Evolutionary conservation across 1,140 invertebrate species (phyloP), one percentile per base, ranked within the genome.

Genomic region (Dreissena polymorpha): DNA sequence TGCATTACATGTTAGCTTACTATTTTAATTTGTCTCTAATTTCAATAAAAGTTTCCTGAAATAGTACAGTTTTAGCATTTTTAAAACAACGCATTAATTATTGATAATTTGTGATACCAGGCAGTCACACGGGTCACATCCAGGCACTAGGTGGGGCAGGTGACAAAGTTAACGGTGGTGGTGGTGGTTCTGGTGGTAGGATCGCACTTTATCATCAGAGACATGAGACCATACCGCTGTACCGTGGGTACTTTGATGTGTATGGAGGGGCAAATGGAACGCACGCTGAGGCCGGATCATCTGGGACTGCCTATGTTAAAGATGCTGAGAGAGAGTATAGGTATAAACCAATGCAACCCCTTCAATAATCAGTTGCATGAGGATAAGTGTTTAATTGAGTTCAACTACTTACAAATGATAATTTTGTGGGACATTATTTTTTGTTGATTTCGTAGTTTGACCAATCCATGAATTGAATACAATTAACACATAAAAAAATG

Each of bases 121-220:
- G 89, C 53, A 88, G 89, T 74, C 89, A 90, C 82, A 90, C 89
- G 23, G 89, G 89, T 50, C 86, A 87, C 16, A 87, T 90, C 18
- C 81, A 87, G 67, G 81, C 88, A 18, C 57, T 87, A 29, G 89
- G 89, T 68, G 89, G 89, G 23, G 27, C 65, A 13, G 88, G 84
- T n/a, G 88, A 88, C 49, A 25, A 74, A 0, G 63, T 57, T 2
- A 77, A 73, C 13, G 84, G 86, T 39, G 86, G 88, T 51, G 86
- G 88, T 60, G 85, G 89, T 77, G 89, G 89, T 65, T 75, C 89
- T 39, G 90, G 90, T 23, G 90, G 89, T 21, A 81, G 89, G 23
- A 86, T 90, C 57, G 88, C 88, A n/a, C 81, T 90, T 1, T 90
- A 89, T 51, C 89, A 90, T 51, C 65, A 77, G 23, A 86, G 88